Evolutionary conservation across 2,113 vertebrate species (phyloP), one percentile per base, ranked within the genome.

Genomic region (Xiphophorus couchianus): DNA sequence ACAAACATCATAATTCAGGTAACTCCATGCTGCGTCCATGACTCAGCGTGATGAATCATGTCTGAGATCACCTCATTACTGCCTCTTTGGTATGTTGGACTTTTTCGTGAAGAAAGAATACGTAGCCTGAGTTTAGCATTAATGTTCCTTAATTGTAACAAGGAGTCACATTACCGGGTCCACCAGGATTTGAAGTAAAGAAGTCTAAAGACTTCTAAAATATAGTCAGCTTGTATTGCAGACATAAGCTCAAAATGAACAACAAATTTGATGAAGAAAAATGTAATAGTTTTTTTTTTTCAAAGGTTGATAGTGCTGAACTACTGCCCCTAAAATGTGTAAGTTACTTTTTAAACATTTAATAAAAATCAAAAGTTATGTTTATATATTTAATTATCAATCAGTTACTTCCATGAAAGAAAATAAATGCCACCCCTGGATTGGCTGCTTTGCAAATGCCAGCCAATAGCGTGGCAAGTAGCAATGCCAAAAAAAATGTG

Each of bases 11-110:
- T 77, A 81, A 67, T 76, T 72, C 84, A 77, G 82, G 77, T 77
- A 77, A 84, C 63, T 74, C 44, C 66, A 28, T 13, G 29, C 71
- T 22, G 74, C 3, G 8, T 29, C 58, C 77, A 80, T 84, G 86
- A 86, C 88, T 90, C 86, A 84, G 87, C 86, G 84, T 80, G 72
- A 75, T 88, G 84, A 90, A 89, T 91, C 87, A 90, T 76, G 62
- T 7, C 28, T 80, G 90, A 86, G 76, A 87, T 83, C 84, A 81
- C 76, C 88, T 78, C 79, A 89, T 88, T 86, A 83, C 69, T 17
- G 71, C 77, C 74, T 68, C 66, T 30, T 66, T 44, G 71, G 66
- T 35, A 44, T 14, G 25, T 61, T 29, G 31, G 66, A 30, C 42
- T 66, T 70, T 81, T 65, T 82, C 74, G 73, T 79, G 72, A 70